Evolutionary conservation across 2,888 invertebrate species (phyloP).

Genomic region (Unio delphinus): DNA sequence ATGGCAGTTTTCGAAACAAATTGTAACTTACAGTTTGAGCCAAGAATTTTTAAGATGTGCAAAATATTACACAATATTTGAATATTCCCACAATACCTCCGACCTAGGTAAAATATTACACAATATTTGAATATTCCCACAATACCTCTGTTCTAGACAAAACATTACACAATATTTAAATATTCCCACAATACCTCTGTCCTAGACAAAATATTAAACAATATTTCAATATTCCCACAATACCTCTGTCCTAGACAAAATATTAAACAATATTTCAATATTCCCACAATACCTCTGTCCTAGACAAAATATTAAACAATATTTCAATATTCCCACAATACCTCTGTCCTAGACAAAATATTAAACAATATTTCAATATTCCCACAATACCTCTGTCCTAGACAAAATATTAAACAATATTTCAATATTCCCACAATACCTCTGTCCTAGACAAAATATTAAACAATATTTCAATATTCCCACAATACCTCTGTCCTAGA

Average conservation of each 20-base stretch:
- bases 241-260: conserved; percentile 19
- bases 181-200: neutral
- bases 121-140: too few species aligned
- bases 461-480: neutral
- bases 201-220: conserved; percentile 40
- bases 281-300: conserved; percentile 17
- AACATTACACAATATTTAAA: neutral
- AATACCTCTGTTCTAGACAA: conserved; percentile 20
- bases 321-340: too few species aligned
- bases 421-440: too few species aligned
- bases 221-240: too few species aligned
- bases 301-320: neutral
- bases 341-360: conserved; percentile 19
- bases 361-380: neutral
- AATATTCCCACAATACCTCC: neutral
- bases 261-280: neutral
- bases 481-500: conserved; percentile 20
- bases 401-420: neutral
- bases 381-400: conserved; percentile 20
- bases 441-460: too few species aligned
- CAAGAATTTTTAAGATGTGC: neutral
- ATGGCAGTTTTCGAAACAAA: neutral
- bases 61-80: neutral
- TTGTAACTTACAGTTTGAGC: neutral
- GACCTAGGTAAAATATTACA: conserved; percentile 19